phyloP scores from a whole-genome alignment of 2,113 vertebrate species.

The Sigmodon hispidus region DNA sequence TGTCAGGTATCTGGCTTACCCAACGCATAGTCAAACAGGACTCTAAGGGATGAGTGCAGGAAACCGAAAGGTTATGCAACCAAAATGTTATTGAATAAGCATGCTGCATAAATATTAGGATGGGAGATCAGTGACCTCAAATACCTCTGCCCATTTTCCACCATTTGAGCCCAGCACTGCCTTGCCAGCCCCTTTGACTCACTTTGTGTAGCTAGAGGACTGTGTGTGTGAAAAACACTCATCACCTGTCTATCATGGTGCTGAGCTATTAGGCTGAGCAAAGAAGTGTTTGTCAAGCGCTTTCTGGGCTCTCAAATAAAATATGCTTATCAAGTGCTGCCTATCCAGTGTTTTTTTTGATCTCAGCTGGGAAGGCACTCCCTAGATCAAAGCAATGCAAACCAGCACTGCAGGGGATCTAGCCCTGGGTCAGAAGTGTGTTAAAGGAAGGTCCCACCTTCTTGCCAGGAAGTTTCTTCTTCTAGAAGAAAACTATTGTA shows the following conservation, averaged over 20 bases:
- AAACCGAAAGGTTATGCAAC: not conserved
- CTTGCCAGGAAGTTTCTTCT: not conserved
- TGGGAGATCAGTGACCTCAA: not conserved
- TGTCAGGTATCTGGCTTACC: not conserved
- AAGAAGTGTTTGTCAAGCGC: slow-evolving; percentile 21
- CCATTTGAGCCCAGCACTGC: not conserved
- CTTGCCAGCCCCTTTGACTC: not conserved
- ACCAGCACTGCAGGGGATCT: not conserved
- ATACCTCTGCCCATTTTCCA: not conserved
- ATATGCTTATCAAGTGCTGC: slow-evolving; percentile 51
- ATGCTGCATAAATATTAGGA: not conserved
- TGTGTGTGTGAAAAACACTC: not conserved
- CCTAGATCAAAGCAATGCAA: slow-evolving; percentile 57
- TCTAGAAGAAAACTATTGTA: not conserved
- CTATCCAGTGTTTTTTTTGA: slow-evolving; percentile 7
- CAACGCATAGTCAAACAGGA: not conserved
- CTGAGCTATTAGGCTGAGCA: slow-evolving; percentile 1
- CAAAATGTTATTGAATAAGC: not conserved
- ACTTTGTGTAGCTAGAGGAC: not conserved
- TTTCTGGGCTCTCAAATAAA: slow-evolving; percentile 24
- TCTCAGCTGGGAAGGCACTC: slow-evolving; percentile 53
- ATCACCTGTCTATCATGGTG: not conserved
- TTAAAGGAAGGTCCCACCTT: not conserved
- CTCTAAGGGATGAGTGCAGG: not conserved
- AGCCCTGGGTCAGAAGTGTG: slow-evolving; percentile 28